A percentile compares a stretch with the other conserved stretches of the same genome.
Evolutionary conservation across 2,113 vertebrate genomes (phyloP).

Genomic region (Nesoenas mayeri): DNA sequence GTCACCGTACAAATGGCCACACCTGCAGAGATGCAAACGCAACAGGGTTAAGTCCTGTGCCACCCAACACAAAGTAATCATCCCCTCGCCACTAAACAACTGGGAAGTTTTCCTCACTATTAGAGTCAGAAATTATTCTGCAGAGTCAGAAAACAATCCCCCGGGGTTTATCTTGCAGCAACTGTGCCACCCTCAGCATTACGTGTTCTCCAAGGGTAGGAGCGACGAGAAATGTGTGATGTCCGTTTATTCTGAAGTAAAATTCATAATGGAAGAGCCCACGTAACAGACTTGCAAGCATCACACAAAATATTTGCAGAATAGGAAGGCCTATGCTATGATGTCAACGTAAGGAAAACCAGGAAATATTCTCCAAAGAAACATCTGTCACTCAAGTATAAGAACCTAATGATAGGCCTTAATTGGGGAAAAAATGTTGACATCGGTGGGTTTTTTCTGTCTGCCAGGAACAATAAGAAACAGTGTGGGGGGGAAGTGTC

Average conservation of each 20-base stretch:
- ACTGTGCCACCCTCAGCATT: not conserved
- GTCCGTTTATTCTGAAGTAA: not conserved
- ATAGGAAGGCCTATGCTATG: not conserved
- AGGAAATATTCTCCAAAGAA: not conserved
- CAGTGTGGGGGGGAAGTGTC: accelerated
- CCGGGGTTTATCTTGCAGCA: not conserved
- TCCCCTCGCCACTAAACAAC: accelerated
- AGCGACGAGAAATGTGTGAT: accelerated
- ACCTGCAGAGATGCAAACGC: slow-evolving; percentile 63
- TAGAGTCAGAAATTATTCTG: not conserved
- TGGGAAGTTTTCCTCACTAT: not conserved
- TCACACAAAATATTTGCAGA: not conserved
- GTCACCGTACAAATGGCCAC: slow-evolving; percentile 80
- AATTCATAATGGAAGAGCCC: not conserved
- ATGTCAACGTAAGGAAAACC: not conserved
- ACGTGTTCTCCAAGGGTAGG: not conserved
- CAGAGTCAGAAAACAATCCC: not conserved
- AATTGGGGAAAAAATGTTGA: not conserved
- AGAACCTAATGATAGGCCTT: not conserved
- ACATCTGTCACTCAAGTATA: not conserved
- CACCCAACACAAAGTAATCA: not conserved
- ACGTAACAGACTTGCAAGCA: not conserved
- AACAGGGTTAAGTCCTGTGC: not conserved
- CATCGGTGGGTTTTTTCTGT: not conserved
- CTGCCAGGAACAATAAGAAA: not conserved